A percentile compares a stretch with the other conserved stretches of the same genome.
phyloP scores from a whole-genome alignment of 64 coral and sea anemone species.

The Pachyseris speciosa region DNA sequence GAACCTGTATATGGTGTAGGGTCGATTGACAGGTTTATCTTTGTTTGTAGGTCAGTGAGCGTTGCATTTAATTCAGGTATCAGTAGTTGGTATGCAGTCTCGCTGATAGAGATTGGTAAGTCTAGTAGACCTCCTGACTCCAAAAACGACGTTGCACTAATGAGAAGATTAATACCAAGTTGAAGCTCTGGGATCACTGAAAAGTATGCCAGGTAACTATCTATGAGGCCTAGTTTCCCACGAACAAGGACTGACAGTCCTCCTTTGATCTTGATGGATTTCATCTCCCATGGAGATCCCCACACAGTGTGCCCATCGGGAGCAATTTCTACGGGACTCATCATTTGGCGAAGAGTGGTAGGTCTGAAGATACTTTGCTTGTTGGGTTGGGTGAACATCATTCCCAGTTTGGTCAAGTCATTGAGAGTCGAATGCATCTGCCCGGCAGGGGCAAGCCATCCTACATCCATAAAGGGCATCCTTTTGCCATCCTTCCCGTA shows the following conservation, averaged over 20 bases:
- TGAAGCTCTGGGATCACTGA: background rate
- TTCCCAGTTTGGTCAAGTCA: slow-evolving; percentile 64
- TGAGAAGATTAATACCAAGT: background rate
- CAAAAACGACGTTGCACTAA: too few species aligned
- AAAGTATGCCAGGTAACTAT: background rate
- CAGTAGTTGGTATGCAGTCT: background rate
- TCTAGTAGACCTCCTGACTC: background rate
- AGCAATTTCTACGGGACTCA: slow-evolving; percentile 17
- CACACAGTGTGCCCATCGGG: slow-evolving; percentile 36
- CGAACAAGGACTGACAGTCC: slow-evolving; percentile 1
- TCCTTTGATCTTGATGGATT: too few species aligned
- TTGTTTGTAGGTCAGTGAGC: slow-evolving; percentile 14
- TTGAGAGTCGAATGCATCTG: slow-evolving; percentile 53
- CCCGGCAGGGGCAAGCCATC: slow-evolving; percentile 57
- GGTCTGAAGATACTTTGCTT: slow-evolving; percentile 9
- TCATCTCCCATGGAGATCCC: slow-evolving; percentile 61
- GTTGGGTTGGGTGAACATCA: slow-evolving; percentile 35
- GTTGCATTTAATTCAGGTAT: slow-evolving; percentile 35
- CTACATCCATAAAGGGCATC: slow-evolving; percentile 51
- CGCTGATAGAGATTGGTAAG: background rate
- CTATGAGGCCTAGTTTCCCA: background rate
- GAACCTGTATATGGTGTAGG: slow-evolving; percentile 19
- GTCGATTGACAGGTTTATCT: slow-evolving; percentile 4
- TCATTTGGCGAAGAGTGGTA: slow-evolving; percentile 38
- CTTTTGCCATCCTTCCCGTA: background rate